phyloP scores from a whole-genome alignment of 2,888 invertebrate genomes.

The Drosophila meridiana region DNA sequence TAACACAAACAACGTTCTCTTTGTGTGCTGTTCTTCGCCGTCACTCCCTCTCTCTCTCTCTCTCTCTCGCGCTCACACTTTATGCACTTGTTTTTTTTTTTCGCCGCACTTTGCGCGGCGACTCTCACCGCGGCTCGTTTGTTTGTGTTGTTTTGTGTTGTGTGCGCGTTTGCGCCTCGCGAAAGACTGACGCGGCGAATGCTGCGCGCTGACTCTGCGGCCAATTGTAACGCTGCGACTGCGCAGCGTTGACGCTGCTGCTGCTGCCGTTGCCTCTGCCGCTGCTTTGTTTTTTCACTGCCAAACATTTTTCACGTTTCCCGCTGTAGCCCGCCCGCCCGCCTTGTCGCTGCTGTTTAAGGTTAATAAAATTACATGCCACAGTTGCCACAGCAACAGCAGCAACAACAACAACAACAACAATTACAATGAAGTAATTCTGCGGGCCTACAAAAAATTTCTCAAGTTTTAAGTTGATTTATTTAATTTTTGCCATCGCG shows the following conservation, averaged over 20 bases:
- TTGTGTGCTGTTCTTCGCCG: constrained; percentile 11
- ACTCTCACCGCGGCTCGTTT: constrained; percentile 29
- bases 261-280: neutral
- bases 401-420: constrained; percentile 18
- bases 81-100: constrained; percentile 35
- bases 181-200: constrained; percentile 49
- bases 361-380: constrained; percentile 68
- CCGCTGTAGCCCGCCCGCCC: neutral
- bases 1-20: constrained; percentile 26
- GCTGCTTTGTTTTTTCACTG: constrained; percentile 58
- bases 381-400: constrained; percentile 61
- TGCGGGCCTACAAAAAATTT: constrained; percentile 54
- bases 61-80: neutral
- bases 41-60: neutral
- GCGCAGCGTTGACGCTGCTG: constrained; percentile 31
- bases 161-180: constrained; percentile 68
- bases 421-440: constrained; percentile 56
- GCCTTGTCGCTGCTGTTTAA: constrained; percentile 39
- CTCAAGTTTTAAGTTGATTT: constrained; percentile 46
- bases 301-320: constrained; percentile 38
- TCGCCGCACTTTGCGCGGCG: constrained; percentile 28
- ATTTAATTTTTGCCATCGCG: constrained; percentile 19
- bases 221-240: constrained; percentile 37
- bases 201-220: constrained; percentile 37
- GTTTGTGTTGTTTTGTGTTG: constrained; percentile 46